Evolutionary conservation across 2,113 vertebrate species (phyloP), one percentile per base, ranked within the genome.

Genomic region (Campylomormyrus tamandua): DNA sequence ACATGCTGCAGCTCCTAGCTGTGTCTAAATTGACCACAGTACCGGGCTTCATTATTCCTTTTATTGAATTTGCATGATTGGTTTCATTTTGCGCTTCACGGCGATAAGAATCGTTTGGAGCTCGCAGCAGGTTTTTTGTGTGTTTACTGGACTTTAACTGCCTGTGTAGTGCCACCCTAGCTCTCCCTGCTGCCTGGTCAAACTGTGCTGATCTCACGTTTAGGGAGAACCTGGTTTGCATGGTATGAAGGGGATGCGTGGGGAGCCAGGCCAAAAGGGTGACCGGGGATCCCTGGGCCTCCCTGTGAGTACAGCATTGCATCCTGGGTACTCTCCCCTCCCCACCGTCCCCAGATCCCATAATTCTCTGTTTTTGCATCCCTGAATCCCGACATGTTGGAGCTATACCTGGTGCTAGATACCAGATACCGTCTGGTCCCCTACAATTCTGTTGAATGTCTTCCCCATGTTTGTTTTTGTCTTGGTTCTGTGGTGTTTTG

Each of bases 211-310:
- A 92, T 95, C 93, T 91, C 91, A 42, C 92, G 53, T 89, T 87
- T 94, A 99, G 98, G 98, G 98, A 93, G 98, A 99, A 94, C 94
- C 97, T 95, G 98, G 98, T 9, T 87, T 87, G 96, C 97, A 97
- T 95, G 98, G 98, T 95, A 93, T 97, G 94, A 99, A 99, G 96
- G 98, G 98, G 93, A 96, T 96, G 93, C 97, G 98, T 92, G 98
- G 98, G 93, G 98, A 99, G 95, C 92, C 96, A 89, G 98, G 98
- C 95, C 97, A 99, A 96, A 99, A 99, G 96, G 98, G 98, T 94
- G 98, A 99, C 96, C 97, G 98, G 95, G 98, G 98, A 95, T 98
- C 98, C 92, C 96, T 99, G 95, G 98, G 98, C 95, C 98, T 99
- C 94, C 98, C 98, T 93, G 98, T 99, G 97, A 99, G 98, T 99